Evolutionary conservation across 1,140 invertebrate genomes (phyloP).

Genomic region (Hyles euphorbiae): DNA sequence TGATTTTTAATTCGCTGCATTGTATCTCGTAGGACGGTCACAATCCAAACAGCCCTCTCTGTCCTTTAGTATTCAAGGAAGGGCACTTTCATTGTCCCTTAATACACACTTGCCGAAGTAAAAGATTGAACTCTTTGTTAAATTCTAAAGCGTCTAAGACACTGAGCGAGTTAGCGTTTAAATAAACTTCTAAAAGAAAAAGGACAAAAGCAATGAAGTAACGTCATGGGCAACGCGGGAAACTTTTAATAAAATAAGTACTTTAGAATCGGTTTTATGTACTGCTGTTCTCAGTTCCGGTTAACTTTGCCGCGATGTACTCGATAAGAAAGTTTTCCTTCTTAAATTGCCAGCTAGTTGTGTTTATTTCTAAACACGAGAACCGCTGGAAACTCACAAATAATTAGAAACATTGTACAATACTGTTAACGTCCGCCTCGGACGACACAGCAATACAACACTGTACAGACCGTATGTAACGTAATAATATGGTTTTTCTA

Average conservation of each 20-base stretch:
- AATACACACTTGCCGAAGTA: slow-evolving; percentile 23
- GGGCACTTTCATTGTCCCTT: slow-evolving; percentile 18
- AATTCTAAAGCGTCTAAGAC: slow-evolving; percentile 27
- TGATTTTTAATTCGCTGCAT: no score
- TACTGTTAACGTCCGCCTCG: no score
- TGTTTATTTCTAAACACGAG: no score
- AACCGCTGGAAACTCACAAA: no score
- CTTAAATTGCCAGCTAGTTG: no score
- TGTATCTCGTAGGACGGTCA: no score
- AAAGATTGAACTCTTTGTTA: slow-evolving; percentile 30
- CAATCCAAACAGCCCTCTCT: no score
- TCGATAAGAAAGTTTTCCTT: background rate
- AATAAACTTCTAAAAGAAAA: slow-evolving; percentile 29
- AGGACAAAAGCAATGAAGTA: slow-evolving; percentile 21
- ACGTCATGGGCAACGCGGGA: slow-evolving; percentile 28
- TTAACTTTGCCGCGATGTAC: slow-evolving; percentile 3
- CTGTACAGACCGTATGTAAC: no score
- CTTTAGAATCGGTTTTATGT: slow-evolving; percentile 21
- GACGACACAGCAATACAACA: no score
- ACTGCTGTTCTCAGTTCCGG: slow-evolving; percentile 13
- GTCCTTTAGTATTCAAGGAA: no score
- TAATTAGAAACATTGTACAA: no score
- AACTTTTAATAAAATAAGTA: slow-evolving; percentile 29
- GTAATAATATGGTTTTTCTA: no score
- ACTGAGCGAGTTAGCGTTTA: slow-evolving; percentile 26